phyloP scores from a whole-genome alignment of 1,140 invertebrate species.

The Neodiprion fabricii region DNA sequence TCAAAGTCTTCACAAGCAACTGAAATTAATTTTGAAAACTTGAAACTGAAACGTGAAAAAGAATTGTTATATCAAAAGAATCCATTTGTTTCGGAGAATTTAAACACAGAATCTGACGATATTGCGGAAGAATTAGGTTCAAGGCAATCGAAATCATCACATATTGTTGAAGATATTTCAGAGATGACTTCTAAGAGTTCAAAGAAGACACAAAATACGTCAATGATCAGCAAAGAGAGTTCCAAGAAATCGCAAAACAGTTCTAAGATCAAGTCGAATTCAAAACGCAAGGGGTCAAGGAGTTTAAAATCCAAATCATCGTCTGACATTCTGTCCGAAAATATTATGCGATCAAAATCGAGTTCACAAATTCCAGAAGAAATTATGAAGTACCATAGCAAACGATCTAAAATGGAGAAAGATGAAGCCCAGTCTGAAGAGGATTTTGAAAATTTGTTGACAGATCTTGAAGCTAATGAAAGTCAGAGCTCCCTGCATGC shows the following conservation, averaged over 20 bases:
- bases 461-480: slow-evolving; percentile 48
- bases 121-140: slow-evolving; percentile 29
- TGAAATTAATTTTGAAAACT: neutral
- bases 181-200: slow-evolving; percentile 29
- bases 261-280: slow-evolving; percentile 39
- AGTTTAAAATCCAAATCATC: slow-evolving; percentile 46
- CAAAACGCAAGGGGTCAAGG: slow-evolving; percentile 50
- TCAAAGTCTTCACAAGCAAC: slow-evolving; percentile 6
- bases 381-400: slow-evolving; percentile 39
- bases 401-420: slow-evolving; percentile 47
- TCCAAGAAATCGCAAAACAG: slow-evolving; percentile 42
- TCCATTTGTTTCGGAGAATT: slow-evolving; percentile 9
- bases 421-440: slow-evolving; percentile 39
- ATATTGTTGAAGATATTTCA: slow-evolving; percentile 34
- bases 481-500: slow-evolving; percentile 51
- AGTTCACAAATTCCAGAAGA: slow-evolving; percentile 41
- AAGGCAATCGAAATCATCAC: slow-evolving; percentile 35
- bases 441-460: slow-evolving; percentile 40
- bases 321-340: slow-evolving; percentile 38
- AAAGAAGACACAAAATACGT: slow-evolving; percentile 38
- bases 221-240: slow-evolving; percentile 38
- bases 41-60: neutral
- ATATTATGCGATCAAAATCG: slow-evolving; percentile 36
- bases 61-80: neutral
- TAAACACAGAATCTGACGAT: slow-evolving; percentile 28